phyloP scores from a whole-genome alignment of 2,113 vertebrate species.

The Raphicerus campestris region DNA sequence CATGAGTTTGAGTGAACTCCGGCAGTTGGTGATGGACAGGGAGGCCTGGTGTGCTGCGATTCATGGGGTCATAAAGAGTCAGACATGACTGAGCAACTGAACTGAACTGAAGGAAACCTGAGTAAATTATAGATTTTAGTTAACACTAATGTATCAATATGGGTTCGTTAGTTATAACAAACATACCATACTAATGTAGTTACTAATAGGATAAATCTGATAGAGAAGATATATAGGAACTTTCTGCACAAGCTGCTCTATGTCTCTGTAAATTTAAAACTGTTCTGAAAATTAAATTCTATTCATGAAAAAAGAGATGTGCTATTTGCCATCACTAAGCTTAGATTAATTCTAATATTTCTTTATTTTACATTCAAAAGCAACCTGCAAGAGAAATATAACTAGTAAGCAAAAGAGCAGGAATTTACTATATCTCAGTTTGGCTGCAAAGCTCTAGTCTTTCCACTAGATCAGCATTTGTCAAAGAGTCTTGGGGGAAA shows the following conservation, averaged over 20 bases:
- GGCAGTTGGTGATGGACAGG: no score
- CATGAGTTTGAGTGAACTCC: no score
- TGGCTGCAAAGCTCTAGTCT: background rate
- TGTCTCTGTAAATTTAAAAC: background rate
- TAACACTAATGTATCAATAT: background rate
- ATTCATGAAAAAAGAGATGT: background rate
- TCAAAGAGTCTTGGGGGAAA: background rate
- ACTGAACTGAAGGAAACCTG: background rate
- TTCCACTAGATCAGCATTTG: background rate
- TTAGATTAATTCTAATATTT: background rate
- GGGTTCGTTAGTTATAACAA: background rate
- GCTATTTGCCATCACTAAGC: background rate
- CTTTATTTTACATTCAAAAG: background rate
- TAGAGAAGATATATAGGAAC: background rate
- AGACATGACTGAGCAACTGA: no score
- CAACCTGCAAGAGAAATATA: background rate
- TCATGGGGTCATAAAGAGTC: no score
- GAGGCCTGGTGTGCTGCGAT: no score
- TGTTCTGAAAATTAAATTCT: background rate
- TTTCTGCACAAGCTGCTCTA: background rate
- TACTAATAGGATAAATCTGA: background rate
- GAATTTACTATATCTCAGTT: background rate
- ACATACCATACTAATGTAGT: background rate
- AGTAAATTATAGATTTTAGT: background rate
- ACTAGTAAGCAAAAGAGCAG: background rate